A percentile compares a stretch with the other conserved stretches of the same genome.
Conservation (phyloP, 2,113 vertebrate genomes). For the Colius striatus region DNA sequence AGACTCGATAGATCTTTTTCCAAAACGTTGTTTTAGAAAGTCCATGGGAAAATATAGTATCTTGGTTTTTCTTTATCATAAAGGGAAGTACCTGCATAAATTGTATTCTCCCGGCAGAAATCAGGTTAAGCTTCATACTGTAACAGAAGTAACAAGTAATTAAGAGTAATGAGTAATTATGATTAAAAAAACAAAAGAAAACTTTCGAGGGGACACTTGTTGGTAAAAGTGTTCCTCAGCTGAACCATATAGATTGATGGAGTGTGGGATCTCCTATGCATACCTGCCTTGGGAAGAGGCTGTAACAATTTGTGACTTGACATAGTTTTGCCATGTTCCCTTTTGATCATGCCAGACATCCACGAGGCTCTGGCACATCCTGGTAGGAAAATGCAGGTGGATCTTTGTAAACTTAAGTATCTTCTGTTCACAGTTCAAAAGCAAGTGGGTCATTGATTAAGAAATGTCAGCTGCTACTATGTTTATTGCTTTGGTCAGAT, state of each 20-base stretch:
- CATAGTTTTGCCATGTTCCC: neutral
- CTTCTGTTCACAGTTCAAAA: neutral
- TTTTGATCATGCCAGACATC: neutral
- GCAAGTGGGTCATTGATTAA: neutral
- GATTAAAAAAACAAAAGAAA: conserved; percentile 1
- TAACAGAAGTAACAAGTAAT: neutral
- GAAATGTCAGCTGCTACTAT: neutral
- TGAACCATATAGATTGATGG: neutral
- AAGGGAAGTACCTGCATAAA: neutral
- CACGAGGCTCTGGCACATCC: neutral
- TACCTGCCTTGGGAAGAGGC: neutral
- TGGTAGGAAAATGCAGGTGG: neutral
- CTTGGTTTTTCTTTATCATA: neutral
- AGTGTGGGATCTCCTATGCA: neutral
- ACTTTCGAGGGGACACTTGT: neutral
- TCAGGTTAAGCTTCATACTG: neutral
- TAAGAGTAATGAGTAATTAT: neutral
- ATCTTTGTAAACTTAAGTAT: neutral
- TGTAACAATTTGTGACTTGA: neutral
- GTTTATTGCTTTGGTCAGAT: neutral
- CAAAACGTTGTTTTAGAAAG: neutral
- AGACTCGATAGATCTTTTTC: neutral
- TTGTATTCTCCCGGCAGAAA: neutral
- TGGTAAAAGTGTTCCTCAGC: neutral
- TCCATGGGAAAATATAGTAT: neutral